Percentiles rank a stretch among this genome's conserved stretches.
Conservation (phyloP, 2,797 vertebrate genomes). For the Peromyscus melanophrys region DNA sequence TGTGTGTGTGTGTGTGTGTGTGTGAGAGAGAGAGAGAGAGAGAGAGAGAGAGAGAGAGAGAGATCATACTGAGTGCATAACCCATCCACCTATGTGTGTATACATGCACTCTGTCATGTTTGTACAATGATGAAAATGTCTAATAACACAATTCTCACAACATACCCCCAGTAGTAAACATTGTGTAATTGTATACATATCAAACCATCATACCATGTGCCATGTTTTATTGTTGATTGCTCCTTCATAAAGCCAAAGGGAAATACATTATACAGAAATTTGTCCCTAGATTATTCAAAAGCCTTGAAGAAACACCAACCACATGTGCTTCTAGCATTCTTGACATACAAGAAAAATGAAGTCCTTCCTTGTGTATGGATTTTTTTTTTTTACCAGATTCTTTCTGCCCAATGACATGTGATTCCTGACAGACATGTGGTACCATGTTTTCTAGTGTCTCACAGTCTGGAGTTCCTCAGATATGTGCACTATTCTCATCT, state of each 20-base stretch:
- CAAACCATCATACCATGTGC: neutral
- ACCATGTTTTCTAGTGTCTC: neutral
- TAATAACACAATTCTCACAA: neutral
- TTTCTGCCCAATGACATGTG: neutral
- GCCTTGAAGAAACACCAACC: neutral
- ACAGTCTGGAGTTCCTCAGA: neutral
- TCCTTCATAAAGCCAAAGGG: neutral
- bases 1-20: too few relatives aligned
- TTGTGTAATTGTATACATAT: too few relatives aligned
- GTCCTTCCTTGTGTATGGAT: neutral
- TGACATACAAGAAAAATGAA: neutral
- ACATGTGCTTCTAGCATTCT: neutral
- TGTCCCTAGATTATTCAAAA: neutral
- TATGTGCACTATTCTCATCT: neutral
- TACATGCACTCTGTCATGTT: neutral
- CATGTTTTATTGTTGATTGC: neutral
- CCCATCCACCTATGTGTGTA: neutral
- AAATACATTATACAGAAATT: neutral
- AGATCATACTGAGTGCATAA: neutral
- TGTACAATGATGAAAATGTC: neutral
- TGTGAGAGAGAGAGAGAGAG: too few relatives aligned
- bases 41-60: neutral
- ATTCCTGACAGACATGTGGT: neutral
- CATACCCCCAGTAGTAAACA: too few relatives aligned
- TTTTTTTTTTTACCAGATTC: neutral